Conservation (phyloP, 1,140 invertebrate genomes). For the Halotydeus destructor region DNA sequence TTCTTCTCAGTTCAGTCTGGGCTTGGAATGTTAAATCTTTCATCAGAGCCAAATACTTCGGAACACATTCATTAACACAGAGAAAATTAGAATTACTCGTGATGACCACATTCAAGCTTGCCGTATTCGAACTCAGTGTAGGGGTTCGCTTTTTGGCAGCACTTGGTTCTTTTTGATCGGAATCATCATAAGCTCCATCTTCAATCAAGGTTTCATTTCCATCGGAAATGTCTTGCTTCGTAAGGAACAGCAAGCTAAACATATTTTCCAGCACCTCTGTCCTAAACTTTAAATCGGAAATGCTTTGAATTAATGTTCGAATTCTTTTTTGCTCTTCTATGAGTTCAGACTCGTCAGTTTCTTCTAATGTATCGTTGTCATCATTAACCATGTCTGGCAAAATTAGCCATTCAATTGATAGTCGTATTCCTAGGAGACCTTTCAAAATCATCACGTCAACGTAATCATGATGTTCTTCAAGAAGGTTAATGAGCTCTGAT, state of each 20-base stretch:
- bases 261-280: conserved; percentile 29
- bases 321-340: too few relatives aligned
- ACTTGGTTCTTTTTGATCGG: neutral
- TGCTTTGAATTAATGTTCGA: too few relatives aligned
- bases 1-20: neutral
- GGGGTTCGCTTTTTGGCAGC: neutral
- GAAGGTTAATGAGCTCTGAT: too few relatives aligned
- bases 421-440: too few relatives aligned
- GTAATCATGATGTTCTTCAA: too few relatives aligned
- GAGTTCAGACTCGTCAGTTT: too few relatives aligned
- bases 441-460: too few relatives aligned
- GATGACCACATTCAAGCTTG: neutral
- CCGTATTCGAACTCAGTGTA: neutral
- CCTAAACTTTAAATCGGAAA: conserved; percentile 24
- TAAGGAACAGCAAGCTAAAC: conserved; percentile 26
- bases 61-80: conserved; percentile 7
- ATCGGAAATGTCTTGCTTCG: conserved; percentile 22
- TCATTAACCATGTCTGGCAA: too few relatives aligned
- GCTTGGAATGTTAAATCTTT: conserved; percentile 6
- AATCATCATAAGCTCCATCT: conserved; percentile 6
- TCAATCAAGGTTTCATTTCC: conserved; percentile 1
- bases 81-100: neutral
- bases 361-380: too few relatives aligned
- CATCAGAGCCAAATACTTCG: conserved; percentile 4
- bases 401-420: too few relatives aligned